phyloP scores from a whole-genome alignment of 2,797 vertebrate species.

The Typhlichthys subterraneus region DNA sequence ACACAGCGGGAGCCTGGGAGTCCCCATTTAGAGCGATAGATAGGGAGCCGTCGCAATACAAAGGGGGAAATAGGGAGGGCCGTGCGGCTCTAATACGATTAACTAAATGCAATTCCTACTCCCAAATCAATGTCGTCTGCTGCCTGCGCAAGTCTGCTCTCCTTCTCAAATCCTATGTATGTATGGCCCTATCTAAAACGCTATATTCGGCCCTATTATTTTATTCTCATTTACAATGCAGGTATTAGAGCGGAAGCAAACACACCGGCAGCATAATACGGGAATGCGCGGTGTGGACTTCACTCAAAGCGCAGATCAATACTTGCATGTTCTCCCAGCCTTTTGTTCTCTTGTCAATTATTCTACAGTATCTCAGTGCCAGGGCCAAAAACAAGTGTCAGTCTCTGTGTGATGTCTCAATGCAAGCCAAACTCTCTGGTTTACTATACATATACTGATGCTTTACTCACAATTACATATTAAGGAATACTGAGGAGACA shows the following conservation, averaged over 20 bases:
- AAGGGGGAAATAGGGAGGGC: conserved; percentile 69
- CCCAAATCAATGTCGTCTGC: conserved; percentile 78
- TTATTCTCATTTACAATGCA: conserved; percentile 4
- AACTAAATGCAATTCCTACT: conserved; percentile 77
- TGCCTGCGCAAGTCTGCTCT: conserved; percentile 35
- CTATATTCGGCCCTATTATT: conserved; percentile 30
- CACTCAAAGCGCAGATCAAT: conserved; percentile 27
- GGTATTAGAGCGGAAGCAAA: conserved; percentile 2
- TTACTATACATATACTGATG: not conserved
- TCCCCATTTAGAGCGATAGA: conserved; percentile 74
- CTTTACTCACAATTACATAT: not conserved
- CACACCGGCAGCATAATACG: not conserved
- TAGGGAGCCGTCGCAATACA: conserved; percentile 74
- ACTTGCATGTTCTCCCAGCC: conserved; percentile 22
- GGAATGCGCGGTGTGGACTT: conserved; percentile 6
- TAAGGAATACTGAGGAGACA: not conserved
- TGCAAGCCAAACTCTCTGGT: conserved; percentile 1
- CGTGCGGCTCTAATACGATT: conserved; percentile 74
- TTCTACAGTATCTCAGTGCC: conserved; percentile 22
- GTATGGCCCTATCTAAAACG: conserved; percentile 31
- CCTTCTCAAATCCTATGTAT: conserved; percentile 28
- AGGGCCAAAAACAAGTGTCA: conserved; percentile 25
- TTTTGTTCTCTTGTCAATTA: conserved; percentile 51
- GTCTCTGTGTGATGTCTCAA: conserved; percentile 30
- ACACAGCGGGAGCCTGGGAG: conserved; percentile 57